Percentiles rank a stretch among this genome's conserved stretches.
Conservation (phyloP, 2,797 vertebrate genomes). For the Vespertilio murinus region DNA sequence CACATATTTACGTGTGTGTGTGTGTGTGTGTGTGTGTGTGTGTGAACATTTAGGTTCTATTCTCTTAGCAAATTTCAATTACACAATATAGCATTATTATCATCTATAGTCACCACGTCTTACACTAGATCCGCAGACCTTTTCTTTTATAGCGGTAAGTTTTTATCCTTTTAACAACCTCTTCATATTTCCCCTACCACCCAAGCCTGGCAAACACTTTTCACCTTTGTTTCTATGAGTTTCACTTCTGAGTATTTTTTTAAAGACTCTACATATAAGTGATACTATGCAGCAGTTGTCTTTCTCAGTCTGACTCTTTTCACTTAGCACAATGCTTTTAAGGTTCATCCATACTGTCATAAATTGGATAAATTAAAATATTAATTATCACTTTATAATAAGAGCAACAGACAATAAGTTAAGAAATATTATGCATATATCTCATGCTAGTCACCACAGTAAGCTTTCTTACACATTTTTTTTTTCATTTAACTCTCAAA, state of each 20-base stretch:
- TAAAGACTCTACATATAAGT: background rate
- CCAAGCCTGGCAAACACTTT: background rate
- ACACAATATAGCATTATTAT: background rate
- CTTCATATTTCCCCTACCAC: background rate
- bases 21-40: background rate
- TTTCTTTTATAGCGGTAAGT: background rate
- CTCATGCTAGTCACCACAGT: background rate
- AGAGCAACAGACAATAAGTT: background rate
- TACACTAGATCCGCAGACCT: background rate
- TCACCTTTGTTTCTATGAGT: background rate
- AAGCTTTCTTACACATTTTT: background rate
- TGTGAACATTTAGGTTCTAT: background rate
- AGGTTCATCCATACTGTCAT: background rate
- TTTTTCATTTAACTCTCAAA: background rate
- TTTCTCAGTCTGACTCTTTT: background rate
- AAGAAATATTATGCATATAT: background rate
- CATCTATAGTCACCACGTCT: background rate
- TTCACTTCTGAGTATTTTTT: background rate
- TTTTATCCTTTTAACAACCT: background rate
- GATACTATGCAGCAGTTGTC: background rate
- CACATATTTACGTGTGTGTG: background rate
- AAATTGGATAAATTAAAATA: background rate
- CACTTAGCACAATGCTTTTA: background rate
- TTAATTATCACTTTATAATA: background rate
- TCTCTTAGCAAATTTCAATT: background rate